A percentile compares a stretch with the other conserved stretches of the same genome.
Conservation (phyloP, 2,888 invertebrate genomes). For the Yponomeuta malinellus region DNA sequence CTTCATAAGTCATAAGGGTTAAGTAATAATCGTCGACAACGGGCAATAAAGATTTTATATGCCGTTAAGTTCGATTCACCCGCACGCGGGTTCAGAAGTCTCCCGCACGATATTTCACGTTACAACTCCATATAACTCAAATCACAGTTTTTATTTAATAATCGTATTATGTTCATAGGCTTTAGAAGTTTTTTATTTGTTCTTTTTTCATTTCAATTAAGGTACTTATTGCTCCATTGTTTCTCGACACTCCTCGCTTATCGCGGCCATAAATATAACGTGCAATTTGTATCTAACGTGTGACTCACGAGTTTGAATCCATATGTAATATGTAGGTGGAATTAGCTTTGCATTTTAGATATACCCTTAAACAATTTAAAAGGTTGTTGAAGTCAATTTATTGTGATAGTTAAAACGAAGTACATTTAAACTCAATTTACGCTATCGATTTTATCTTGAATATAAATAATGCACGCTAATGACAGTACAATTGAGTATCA, state of each 20-base stretch:
- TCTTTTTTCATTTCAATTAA: background rate
- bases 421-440: background rate
- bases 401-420: background rate
- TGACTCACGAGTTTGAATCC: no score
- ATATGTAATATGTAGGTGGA: no score
- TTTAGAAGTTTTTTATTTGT: background rate
- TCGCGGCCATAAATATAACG: no score
- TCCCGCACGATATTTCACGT: constrained; percentile 41
- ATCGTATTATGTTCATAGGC: constrained; percentile 20
- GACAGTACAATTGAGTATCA: constrained; percentile 16
- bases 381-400: background rate
- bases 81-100: constrained; percentile 49
- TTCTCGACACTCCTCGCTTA: background rate
- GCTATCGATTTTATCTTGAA: background rate
- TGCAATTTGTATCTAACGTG: no score
- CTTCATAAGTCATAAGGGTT: constrained; percentile 74
- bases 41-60: constrained; percentile 73
- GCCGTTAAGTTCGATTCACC: constrained; percentile 69
- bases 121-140: constrained; percentile 25
- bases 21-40: constrained; percentile 74
- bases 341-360: no score
- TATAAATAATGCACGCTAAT: constrained; percentile 13
- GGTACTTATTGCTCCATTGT: background rate
- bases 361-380: background rate
- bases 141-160: constrained; percentile 31